Conservation (phyloP, 2,888 invertebrate species). For the Rotaria magnacalcarata region DNA sequence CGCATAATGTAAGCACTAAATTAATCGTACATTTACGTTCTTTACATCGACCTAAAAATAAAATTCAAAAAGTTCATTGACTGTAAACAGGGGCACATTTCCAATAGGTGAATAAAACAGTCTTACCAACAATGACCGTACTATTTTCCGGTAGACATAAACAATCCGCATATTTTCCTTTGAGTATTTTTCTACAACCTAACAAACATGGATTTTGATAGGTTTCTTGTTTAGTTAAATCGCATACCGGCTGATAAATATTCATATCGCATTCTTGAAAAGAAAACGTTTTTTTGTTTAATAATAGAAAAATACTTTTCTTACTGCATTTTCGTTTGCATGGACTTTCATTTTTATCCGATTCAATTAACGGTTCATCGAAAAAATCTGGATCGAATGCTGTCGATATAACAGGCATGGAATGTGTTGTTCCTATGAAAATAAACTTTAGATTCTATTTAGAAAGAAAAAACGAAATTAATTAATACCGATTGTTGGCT, state of each 20-base stretch:
- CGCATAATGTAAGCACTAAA: slow-evolving; percentile 16
- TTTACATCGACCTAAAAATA: background rate
- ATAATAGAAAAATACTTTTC: background rate
- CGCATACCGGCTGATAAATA: slow-evolving; percentile 18
- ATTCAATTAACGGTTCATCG: background rate
- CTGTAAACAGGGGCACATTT: too few relatives aligned
- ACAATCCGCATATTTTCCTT: slow-evolving; percentile 34
- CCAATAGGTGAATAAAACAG: too few relatives aligned
- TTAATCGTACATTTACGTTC: slow-evolving; percentile 31
- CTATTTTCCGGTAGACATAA: slow-evolving; percentile 7
- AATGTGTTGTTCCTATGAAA: slow-evolving; percentile 3
- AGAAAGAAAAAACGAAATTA: background rate
- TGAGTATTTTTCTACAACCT: slow-evolving; percentile 39
- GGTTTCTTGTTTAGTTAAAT: background rate
- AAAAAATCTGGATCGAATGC: background rate
- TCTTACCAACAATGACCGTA: slow-evolving; percentile 16
- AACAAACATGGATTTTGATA: slow-evolving; percentile 44
- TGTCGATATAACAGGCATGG: slow-evolving; percentile 11
- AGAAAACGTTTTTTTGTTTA: background rate
- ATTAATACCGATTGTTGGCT: background rate
- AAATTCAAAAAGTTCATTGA: background rate
- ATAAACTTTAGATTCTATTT: background rate
- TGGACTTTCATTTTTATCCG: background rate
- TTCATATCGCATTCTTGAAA: slow-evolving; percentile 28
- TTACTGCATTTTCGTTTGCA: slow-evolving; percentile 31